Evolutionary conservation across 2,797 vertebrate species (phyloP).

Genomic region (Naso thynnoides): DNA sequence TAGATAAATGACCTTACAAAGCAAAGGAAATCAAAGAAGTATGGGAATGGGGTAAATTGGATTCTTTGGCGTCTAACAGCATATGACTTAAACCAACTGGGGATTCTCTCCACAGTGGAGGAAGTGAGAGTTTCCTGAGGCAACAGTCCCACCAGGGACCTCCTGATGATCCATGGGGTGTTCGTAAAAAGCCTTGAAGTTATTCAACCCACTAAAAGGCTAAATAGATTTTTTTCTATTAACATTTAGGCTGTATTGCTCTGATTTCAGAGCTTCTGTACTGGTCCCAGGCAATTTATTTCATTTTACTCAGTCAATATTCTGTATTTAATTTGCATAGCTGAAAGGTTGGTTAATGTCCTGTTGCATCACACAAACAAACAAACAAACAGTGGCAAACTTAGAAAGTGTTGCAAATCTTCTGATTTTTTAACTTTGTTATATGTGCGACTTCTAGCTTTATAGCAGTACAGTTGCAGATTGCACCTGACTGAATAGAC

Average conservation of each 20-base stretch:
- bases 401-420: not conserved
- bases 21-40: slow-evolving; percentile 86
- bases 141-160: slow-evolving; percentile 83
- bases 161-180: slow-evolving; percentile 82
- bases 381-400: slow-evolving; percentile 38
- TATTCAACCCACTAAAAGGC: slow-evolving; percentile 88
- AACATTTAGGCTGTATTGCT: slow-evolving; percentile 84
- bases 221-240: slow-evolving; percentile 92
- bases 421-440: not conserved
- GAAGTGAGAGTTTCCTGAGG: slow-evolving; percentile 86
- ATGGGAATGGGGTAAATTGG: slow-evolving; percentile 84
- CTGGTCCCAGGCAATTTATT: slow-evolving; percentile 81
- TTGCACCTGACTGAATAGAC: not conserved
- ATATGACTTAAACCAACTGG: slow-evolving; percentile 88
- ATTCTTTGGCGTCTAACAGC: slow-evolving; percentile 84
- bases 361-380: slow-evolving; percentile 43
- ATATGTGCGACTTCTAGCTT: not conserved
- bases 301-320: slow-evolving; percentile 79
- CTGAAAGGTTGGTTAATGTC: slow-evolving; percentile 62
- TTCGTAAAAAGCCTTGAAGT: slow-evolving; percentile 87
- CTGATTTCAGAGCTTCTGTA: slow-evolving; percentile 74
- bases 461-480: too few species aligned
- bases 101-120: slow-evolving; percentile 83
- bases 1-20: slow-evolving; percentile 87
- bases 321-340: slow-evolving; percentile 84